Base-by-base conservation (phyloP, 2,888 invertebrate genomes). In the Drosophila testacea region DNA sequence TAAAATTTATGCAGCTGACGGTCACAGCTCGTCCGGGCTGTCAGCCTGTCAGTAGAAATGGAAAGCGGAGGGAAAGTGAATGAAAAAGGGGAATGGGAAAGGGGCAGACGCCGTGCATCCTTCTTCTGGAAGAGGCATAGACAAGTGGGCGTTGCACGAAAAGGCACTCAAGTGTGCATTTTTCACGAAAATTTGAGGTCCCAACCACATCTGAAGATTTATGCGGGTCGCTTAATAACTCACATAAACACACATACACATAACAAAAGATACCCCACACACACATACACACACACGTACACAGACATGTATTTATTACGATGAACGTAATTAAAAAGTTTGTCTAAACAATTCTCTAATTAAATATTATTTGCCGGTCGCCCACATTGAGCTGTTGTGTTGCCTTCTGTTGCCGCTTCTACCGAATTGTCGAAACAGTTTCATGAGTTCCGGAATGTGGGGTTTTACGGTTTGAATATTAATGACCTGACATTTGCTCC, bases 1-100 rank as follows among this genome's bases (percentile, higher is more conserved):
- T 82, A 74, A 87, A 86, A 86, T 86, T 87, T 89, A 86, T 86
- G 89, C 89, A 89, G 74, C 79, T 86, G 88, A 86, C 88, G 86
- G 69, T 69, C 82, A 66, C 62, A 56, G 71, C 72, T 69, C 75
- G 69, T 66, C 79, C 69, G 52, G 62, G 55, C 71, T 73, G 88
- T 73, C 85, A 80, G 61, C 46, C 70, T 56, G 39, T 66, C 63
- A 44, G 51, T 44, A 44, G 51, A 36, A 39, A 32, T 48, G 36
- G 32, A 38, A 32, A 28, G 50, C 2, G 36, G 30, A 2, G 5
- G 39, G 16, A 39, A n/a, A 22, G 22, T 22, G 22, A 32, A 32
- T 2, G 7, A 1, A 1, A 32, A 32, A 2, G 32, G 7, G 32
- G 11, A 36, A 4, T 28, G 10, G 16, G 7, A 13, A 13, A n/a